Evolutionary conservation across 1,140 invertebrate species (phyloP).

Genomic region (Microplitis demolitor): DNA sequence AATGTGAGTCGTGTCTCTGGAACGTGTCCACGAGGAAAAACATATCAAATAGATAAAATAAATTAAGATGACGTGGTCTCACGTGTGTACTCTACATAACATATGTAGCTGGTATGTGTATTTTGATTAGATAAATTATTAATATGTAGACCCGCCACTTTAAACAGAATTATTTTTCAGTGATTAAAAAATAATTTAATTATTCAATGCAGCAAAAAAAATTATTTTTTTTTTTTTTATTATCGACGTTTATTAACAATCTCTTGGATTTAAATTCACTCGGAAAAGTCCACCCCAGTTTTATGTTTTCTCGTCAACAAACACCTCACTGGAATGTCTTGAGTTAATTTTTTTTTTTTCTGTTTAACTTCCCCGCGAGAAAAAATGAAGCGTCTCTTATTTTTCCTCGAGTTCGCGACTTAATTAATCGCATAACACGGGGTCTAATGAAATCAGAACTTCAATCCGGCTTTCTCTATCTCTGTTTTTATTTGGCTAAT

Average conservation of each 20-base stretch:
- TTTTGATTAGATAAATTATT: background rate
- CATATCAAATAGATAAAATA: conserved; percentile 4
- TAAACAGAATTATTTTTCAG: too few species aligned
- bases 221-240: conserved; percentile 3
- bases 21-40: conserved; percentile 18
- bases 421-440: conserved; percentile 64
- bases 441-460: conserved; percentile 62
- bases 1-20: conserved; percentile 3
- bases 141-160: background rate
- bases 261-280: background rate
- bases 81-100: background rate
- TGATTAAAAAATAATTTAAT: too few species aligned
- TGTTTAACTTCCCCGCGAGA: conserved; percentile 12
- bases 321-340: conserved; percentile 46
- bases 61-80: conserved; percentile 5
- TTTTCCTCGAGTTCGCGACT: conserved; percentile 59
- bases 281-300: background rate
- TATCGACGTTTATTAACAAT: too few species aligned
- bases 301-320: conserved; percentile 6
- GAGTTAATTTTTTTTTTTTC: conserved; percentile 53
- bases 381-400: conserved; percentile 43
- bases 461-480: conserved; percentile 42
- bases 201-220: background rate
- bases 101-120: background rate
- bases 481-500: conserved; percentile 41